Conservation (phyloP, 2,113 vertebrate genomes). For the Chaetodon auriga region DNA sequence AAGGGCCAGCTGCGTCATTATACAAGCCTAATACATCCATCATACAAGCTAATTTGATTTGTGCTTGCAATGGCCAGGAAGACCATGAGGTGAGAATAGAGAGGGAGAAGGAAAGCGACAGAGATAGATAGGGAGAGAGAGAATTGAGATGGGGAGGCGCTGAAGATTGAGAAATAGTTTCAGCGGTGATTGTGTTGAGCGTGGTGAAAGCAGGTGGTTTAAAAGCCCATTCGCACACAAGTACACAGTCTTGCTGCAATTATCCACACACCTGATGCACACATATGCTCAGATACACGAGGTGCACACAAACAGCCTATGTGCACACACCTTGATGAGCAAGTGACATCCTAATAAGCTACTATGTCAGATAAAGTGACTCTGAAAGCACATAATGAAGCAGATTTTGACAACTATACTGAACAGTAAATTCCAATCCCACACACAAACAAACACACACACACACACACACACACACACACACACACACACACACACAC, state of each 20-base stretch:
- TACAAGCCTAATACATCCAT: constrained; percentile 42
- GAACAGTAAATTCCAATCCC: constrained; percentile 27
- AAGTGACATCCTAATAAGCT: constrained; percentile 64
- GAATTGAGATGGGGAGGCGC: neutral
- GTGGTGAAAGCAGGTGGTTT: constrained; percentile 45
- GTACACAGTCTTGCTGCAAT: constrained; percentile 40
- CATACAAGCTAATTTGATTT: constrained; percentile 66
- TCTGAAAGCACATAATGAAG: constrained; percentile 62
- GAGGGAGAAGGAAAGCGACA: neutral
- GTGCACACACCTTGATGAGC: constrained; percentile 37
- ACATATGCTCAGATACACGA: constrained; percentile 21
- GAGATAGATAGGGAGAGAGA: neutral
- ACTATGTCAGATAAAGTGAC: constrained; percentile 54
- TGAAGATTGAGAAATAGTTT: constrained; percentile 28
- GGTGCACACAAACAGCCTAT: neutral
- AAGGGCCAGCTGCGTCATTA: constrained; percentile 66
- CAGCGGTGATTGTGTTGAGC: constrained; percentile 28
- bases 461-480: constrained; percentile 46
- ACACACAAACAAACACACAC: constrained; percentile 41
- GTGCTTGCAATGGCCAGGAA: constrained; percentile 20
- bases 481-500: constrained; percentile 8
- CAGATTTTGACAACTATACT: constrained; percentile 46
- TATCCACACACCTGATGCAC: constrained; percentile 43
- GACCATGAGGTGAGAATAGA: constrained; percentile 29
- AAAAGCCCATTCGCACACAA: constrained; percentile 50